A percentile compares a stretch with the other conserved stretches of the same genome.
These are phyloP conservation scores for Corella eumyota DNA, from an alignment of 23 tunicate species.

Conservation along the genomic window DNA sequence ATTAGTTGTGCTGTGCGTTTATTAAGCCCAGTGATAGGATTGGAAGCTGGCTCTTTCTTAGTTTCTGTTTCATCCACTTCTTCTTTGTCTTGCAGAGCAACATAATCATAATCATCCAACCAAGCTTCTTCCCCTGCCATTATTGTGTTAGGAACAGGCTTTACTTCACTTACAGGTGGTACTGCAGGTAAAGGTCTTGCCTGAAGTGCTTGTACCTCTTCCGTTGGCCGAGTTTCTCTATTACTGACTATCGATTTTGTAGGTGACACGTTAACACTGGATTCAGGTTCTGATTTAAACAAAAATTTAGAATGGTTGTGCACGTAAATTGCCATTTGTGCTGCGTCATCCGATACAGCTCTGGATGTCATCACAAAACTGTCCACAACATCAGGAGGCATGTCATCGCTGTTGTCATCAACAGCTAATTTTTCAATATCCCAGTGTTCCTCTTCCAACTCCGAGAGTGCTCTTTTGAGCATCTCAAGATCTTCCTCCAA, in stretches of 20 bases:
- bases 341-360: constrained; percentile 84
- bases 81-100: constrained; percentile 61
- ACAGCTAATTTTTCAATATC: constrained; percentile 35
- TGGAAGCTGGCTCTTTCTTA: neutral
- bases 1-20: constrained; percentile 39
- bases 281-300: constrained; percentile 8
- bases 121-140: constrained; percentile 40
- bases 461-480: constrained; percentile 53
- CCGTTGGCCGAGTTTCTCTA: constrained; percentile 13
- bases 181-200: constrained; percentile 77
- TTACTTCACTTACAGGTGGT: constrained; percentile 9
- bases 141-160: neutral
- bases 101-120: constrained; percentile 94
- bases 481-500: constrained; percentile 76
- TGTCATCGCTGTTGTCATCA: constrained; percentile 28
- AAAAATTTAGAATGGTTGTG: constrained; percentile 72
- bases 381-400: constrained; percentile 59
- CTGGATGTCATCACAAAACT: constrained; percentile 94
- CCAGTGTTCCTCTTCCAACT: constrained; percentile 53
- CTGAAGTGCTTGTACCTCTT: constrained; percentile 38
- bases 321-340: constrained; percentile 71
- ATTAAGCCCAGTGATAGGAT: constrained; percentile 23
- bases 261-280: neutral
- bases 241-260: constrained; percentile 10
- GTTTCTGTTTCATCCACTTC: constrained; percentile 8